Evolutionary conservation across 2,888 invertebrate genomes (phyloP), one percentile per base, ranked within the genome.

Genomic region (Hirtodrosophila duncani): DNA sequence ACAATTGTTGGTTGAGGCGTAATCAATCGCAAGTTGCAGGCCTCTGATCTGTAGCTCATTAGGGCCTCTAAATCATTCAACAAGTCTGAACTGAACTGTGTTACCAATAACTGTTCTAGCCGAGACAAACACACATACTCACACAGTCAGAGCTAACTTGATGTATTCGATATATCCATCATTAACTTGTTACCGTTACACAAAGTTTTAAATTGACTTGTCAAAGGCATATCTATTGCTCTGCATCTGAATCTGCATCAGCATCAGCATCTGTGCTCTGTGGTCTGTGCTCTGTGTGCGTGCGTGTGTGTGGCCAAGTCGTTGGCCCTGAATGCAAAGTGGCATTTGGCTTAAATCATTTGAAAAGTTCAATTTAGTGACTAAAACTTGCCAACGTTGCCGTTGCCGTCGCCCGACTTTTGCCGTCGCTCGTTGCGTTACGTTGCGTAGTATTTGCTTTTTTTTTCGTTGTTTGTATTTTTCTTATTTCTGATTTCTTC

Each of bases 301-400:
- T 20, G 29, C 20, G 48, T 52, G 58, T 67, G 64, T 63, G 64
- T 52, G 68, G 66, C 67, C 67, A 69, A 67, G 67, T 69, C 70
- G 67, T 42, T 69, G 67, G 67, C 67, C 67, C 67, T 67, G 67
- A 67, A 67, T 67, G 70, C 58, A 67, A 67, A 67, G 66, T 67
- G 70, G 62, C 70, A 67, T 69, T 67, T 62, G 70, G 67, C 58
- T 69, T 65, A 69, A 67, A 67, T 67, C 70, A 67, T 67, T 67
- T 69, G 66, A 67, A 67, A 69, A 69, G 66, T 67, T 67, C 69
- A 67, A 69, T 67, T 69, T 67, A 67, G 70, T 69, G 58, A 62
- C 66, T 69, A 57, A 65, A 69, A 67, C 66, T 61, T 61, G 46
- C 50, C 51, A 45, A 8, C 45, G 41, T n/a, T n/a, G n/a, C n/a